Base-by-base conservation (phyloP, 1,140 invertebrate genomes). In the Pseudomyrmex gracilis region DNA sequence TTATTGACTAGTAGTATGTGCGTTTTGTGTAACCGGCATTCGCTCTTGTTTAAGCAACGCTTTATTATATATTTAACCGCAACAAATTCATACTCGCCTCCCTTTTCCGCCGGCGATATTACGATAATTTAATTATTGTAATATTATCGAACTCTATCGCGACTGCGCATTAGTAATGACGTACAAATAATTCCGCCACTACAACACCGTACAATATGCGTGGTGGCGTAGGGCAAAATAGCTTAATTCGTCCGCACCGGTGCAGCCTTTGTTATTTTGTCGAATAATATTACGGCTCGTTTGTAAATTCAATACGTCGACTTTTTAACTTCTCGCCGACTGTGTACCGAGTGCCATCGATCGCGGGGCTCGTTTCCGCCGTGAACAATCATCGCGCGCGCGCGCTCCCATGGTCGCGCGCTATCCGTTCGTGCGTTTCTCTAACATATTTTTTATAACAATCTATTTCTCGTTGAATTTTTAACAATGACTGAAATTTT, bases 41-140 rank as follows among this genome's bases (percentile, higher is more conserved):
- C 60, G 68, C 78, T 34, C 61, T 82, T 82, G 78, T 82, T 82
- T 82, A 82, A 82, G 70, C 71, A 83, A 77, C 73, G 71, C 70
- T 74, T 83, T 83, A 83, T 83, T 83, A 83, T 76, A 76, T 83
- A 83, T 83, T 83, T 74, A 83, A 76, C 61, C 73, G 78, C 78
- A 82, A 82, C 78, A 76, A 76, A 83, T 76, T 76, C 82, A 83
- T 66, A 76, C 71, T 76, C 82, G 73, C 61, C 71, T 76, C 82
- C 71, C 82, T 83, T 83, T 76, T 83, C 71, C 71, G 70, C 61
- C 82, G 78, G 57, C 78, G 78, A 73, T 82, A 82, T 82, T 82
- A 82, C 78, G 71, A 83, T 83, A 83, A 83, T 83, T 83, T 76
- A 83, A 83, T 83, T 76, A 76, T 83, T 83, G 82, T 83, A 83